Evolutionary conservation across 2,888 invertebrate genomes (phyloP), one percentile per base, ranked within the genome.

Genomic region (Dexiosoma caninum): DNA sequence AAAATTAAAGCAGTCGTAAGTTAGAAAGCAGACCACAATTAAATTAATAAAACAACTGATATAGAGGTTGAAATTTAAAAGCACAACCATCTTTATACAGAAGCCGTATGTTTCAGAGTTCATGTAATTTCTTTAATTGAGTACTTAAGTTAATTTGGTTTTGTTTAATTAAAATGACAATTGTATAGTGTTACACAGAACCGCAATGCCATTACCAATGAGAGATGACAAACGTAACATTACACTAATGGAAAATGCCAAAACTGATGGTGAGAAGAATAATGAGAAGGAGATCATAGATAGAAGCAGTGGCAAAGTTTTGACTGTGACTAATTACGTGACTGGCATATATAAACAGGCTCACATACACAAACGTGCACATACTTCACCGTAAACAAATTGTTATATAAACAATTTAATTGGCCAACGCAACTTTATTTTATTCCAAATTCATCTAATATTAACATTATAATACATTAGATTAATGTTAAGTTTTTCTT

Each of bases 91-190:
- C 44, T 27, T n/a, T 23, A 10, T 8, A 49, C 14, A 37, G 14
- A 57, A 49, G 55, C 16, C 4, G 27, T 72, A 30, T 12, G 60
- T 60, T 67, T 53, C 35, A 60, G 46, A 46, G 53, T 37, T 60
- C 37, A 60, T 72, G 67, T 78, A 72, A 72, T 78, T 67, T 46
- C 66, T 67, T 53, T 72, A 78, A 78, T 78, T 67, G 59, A 59
- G 27, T 66, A 72, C 71, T 72, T 67, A 53, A 71, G 51, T 37
- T 51, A 44, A 66, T 78, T 60, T 74, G 30, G 40, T 49, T 62
- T 57, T 49, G 74, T 74, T 74, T 69, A 79, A 79, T 74, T 74
- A 79, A 79, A 69, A 64, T 49, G 30, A 40, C 40, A 35, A 32
- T 42, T 71, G 8, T 21, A 32, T 40, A 19, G 7, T 59, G 5